A percentile compares a stretch with the other conserved stretches of the same genome.
These are phyloP conservation scores for human (Homo sapiens) DNA, from an alignment of 2,113 vertebrate species.

Conservation along the genomic window GRCh38 chr2:234671501-234672000, in stretches of 20 bases:
- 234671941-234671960: no score
- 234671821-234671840: rapidly evolving
- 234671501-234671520: rapidly evolving
- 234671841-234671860: no score
- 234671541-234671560: rapidly evolving
- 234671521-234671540: rapidly evolving
- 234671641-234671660: not conserved
- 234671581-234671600: rapidly evolving
- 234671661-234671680: no score
- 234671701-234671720: not conserved
- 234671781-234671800: rapidly evolving
- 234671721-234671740: not conserved
- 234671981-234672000: not conserved
- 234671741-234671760: not conserved
- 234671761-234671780: not conserved
- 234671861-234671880: not conserved
- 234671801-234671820: rapidly evolving
- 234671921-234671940: not conserved
- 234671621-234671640: rapidly evolving
- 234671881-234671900: not conserved
- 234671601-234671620: not conserved
- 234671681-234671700: not conserved
- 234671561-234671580: rapidly evolving
- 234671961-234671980: rapidly evolving
- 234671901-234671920: not conserved